Percentiles rank a stretch among this genome's conserved stretches.
Conservation (phyloP, 2,797 vertebrate species). For the Sebastiscus albofasciatus region DNA sequence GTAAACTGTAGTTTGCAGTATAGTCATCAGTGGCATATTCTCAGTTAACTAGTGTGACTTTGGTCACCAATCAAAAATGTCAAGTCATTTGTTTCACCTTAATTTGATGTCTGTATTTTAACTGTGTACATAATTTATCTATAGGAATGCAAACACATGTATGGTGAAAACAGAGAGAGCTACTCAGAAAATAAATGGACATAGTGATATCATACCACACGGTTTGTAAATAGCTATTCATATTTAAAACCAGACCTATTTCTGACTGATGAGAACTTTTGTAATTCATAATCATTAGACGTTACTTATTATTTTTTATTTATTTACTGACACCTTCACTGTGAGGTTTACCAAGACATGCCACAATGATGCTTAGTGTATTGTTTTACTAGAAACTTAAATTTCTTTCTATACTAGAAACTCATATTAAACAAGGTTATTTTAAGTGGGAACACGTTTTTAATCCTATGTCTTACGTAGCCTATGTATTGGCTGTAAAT, state of each 20-base stretch:
- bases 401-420: background rate
- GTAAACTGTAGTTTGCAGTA: background rate
- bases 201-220: background rate
- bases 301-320: background rate
- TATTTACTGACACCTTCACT: background rate
- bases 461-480: background rate
- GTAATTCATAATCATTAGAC: background rate
- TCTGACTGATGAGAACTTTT: background rate
- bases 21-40: background rate
- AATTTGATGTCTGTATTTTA: background rate
- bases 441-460: too few relatives aligned
- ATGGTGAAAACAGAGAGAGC: background rate
- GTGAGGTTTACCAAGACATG: background rate
- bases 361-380: background rate
- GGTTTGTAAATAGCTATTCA: background rate
- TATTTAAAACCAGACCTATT: background rate
- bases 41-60: background rate
- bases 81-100: background rate
- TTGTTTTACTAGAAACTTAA: background rate
- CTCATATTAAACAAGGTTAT: background rate
- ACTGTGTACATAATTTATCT: background rate
- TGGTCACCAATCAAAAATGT: background rate
- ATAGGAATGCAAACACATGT: too few relatives aligned
- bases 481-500: background rate
- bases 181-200: background rate